Base-by-base conservation (phyloP, 2,797 vertebrate genomes). In the Scomberomorus guttatus region DNA sequence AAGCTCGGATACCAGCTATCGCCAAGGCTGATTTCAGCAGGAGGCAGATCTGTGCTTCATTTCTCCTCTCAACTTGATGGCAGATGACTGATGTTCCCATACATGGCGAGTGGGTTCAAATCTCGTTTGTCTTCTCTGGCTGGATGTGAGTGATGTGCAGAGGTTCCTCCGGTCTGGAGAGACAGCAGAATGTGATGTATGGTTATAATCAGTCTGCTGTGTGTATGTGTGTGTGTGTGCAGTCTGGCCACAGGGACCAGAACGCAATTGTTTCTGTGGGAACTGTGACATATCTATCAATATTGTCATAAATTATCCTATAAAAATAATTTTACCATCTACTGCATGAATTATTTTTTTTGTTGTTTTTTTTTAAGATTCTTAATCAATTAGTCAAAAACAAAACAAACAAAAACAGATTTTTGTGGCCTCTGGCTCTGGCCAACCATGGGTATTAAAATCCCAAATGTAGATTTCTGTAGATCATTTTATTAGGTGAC, bases 141-240 rank as follows among this genome's bases (percentile, higher is more conserved):
- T 42, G 61, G 10, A 63, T 58, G 56, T 67, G 59, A 82, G 80
- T 77, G 80, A 66, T 58, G 57, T 67, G 22, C 83, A 86, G 55
- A 78, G 92, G 87, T 91, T 90, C 90, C 87, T 60, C 90, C 82
- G 88, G 87, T 94, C 89, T 92, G 87, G 79, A 65, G 92, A 34
- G 52, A 51, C 54, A 88, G 90, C 88, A 92, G 88, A 90, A 86
- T 92, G 87, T 89, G 87, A 86, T 91, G 81, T n/a, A 55, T 57
- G 46, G 55, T 15, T 67, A 14, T 27, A 72, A 39, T 68, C 29
- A 25, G 55, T 20, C 25, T 71, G 51, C 39, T 12, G 48, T n/a
- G 25, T 64, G 25, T 18, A 25, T 55, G 20, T 55, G 13, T 54
- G 48, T 56, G 18, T 42, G 27, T 48, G 24, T 61, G 42, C 13